Conservation (phyloP, 2,888 invertebrate genomes). For the Tricholauxania praeusta region DNA sequence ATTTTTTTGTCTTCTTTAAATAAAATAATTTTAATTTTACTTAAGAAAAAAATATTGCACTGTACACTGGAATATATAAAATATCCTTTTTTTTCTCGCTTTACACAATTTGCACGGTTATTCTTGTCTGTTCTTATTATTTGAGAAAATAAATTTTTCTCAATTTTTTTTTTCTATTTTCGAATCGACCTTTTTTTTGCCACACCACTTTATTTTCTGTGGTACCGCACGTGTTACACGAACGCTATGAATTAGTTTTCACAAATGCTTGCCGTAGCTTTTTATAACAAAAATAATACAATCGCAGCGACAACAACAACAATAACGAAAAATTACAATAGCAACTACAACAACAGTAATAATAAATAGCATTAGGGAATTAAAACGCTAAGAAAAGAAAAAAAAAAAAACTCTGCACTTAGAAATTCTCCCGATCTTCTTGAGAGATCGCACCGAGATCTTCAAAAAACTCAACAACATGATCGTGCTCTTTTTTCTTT, state of each 20-base stretch:
- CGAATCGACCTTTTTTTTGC: neutral
- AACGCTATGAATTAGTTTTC: conserved; percentile 62
- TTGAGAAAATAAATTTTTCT: too few relatives aligned
- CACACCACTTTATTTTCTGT: conserved; percentile 27
- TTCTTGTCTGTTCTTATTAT: too few relatives aligned
- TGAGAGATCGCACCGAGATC: conserved; percentile 10
- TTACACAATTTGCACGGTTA: too few relatives aligned
- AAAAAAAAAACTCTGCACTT: conserved; percentile 34
- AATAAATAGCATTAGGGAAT: conserved; percentile 17
- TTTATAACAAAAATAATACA: conserved; percentile 56
- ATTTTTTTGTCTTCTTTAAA: neutral
- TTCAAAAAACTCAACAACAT: neutral
- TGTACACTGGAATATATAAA: neutral
- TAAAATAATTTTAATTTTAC: too few relatives aligned
- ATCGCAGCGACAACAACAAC: conserved; percentile 31
- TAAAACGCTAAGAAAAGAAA: conserved; percentile 18
- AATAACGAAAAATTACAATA: conserved; percentile 9
- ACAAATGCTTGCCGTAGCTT: conserved; percentile 60
- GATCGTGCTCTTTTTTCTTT: neutral
- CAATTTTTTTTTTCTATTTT: neutral
- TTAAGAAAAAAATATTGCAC: too few relatives aligned
- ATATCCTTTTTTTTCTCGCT: conserved; percentile 42
- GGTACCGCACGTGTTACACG: conserved; percentile 59
- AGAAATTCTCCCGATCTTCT: conserved; percentile 33
- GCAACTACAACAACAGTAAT: conserved; percentile 28